These are phyloP conservation scores for Mirza zaza DNA, from an alignment of 2,113 vertebrate genomes.

Conservation along the genomic window DNA sequence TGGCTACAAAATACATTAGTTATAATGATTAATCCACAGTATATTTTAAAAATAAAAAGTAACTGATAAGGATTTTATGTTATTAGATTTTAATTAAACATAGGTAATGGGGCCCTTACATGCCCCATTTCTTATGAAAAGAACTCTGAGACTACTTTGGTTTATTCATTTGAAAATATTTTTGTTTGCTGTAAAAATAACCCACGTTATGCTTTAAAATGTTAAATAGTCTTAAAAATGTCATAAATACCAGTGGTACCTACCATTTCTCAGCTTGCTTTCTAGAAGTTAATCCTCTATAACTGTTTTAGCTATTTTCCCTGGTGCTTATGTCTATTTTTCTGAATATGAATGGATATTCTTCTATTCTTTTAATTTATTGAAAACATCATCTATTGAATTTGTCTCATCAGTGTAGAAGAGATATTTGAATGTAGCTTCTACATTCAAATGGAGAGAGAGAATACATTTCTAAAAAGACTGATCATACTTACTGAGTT, in stretches of 20 bases:
- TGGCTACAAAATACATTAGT: neutral
- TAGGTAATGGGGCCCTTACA: neutral
- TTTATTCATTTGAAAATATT: neutral
- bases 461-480: neutral
- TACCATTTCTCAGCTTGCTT: neutral
- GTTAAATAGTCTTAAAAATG: neutral
- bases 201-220: neutral
- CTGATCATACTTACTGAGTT: neutral
- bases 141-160: neutral
- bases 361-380: neutral
- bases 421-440: neutral
- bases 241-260: neutral
- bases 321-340: neutral
- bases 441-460: neutral
- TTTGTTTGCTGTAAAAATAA: constrained; percentile 2
- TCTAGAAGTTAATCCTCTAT: neutral
- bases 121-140: neutral
- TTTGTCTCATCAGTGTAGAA: neutral
- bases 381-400: neutral
- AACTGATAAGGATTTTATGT: neutral
- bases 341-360: neutral
- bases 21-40: neutral
- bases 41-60: neutral
- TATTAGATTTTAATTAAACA: neutral
- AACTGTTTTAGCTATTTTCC: neutral